phyloP scores from a whole-genome alignment of 2,797 vertebrate species.

The Periparus ater region DNA sequence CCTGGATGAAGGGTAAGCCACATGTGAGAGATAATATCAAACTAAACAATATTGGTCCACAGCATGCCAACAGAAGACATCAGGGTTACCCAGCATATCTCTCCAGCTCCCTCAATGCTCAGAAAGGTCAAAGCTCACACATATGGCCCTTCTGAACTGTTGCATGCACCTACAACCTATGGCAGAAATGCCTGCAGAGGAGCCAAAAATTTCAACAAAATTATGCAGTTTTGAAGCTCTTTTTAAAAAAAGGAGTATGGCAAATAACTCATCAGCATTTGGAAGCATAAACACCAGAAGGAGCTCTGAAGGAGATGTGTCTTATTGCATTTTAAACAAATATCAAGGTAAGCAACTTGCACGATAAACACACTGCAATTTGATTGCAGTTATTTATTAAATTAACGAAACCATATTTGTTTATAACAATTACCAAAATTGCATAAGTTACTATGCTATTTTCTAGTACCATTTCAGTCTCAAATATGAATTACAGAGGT shows the following conservation, averaged over 20 bases:
- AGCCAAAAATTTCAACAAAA: background rate
- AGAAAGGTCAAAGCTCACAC: background rate
- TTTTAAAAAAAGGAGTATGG: rapidly evolving
- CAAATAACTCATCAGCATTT: background rate
- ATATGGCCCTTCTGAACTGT: background rate
- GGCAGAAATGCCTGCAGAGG: background rate
- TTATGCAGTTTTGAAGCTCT: background rate
- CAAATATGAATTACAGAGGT: background rate
- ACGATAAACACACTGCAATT: background rate
- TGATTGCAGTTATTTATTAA: background rate
- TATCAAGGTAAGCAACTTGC: background rate
- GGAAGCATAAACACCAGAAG: slow-evolving; percentile 14
- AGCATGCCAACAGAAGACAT: background rate
- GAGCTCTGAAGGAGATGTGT: background rate
- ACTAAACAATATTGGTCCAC: background rate
- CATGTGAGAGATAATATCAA: too few species aligned
- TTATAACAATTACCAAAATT: background rate
- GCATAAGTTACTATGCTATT: background rate
- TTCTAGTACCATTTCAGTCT: background rate
- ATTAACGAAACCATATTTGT: background rate
- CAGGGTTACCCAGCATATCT: background rate
- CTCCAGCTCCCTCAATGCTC: background rate
- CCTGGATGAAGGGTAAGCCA: background rate
- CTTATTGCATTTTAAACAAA: background rate
- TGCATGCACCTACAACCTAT: background rate